Percentiles rank a stretch among this genome's conserved stretches.
phyloP scores from a whole-genome alignment of 2,888 invertebrate species.

The Pristionchus japonicus region DNA sequence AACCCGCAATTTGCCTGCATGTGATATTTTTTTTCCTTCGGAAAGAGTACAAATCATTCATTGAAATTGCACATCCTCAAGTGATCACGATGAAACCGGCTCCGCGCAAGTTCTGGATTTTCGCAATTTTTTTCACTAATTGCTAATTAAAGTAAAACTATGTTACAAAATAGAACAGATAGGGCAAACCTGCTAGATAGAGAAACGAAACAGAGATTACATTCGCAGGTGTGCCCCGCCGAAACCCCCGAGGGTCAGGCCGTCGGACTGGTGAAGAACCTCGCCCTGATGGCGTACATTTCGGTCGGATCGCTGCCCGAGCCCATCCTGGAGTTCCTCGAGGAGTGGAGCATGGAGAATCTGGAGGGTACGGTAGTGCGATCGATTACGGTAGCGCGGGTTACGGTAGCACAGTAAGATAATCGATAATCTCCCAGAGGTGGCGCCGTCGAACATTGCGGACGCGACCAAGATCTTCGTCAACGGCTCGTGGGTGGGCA shows the following conservation, averaged over 20 bases:
- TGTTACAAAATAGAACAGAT: too few relatives aligned
- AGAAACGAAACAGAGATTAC: background rate
- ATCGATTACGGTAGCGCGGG: background rate
- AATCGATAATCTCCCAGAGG: constrained; percentile 81
- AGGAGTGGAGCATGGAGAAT: constrained; percentile 99
- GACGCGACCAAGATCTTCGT: constrained; percentile 99
- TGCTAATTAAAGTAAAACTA: too few relatives aligned
- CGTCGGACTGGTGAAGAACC: constrained; percentile 93
- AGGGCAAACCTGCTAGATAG: too few relatives aligned
- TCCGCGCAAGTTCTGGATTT: too few relatives aligned
- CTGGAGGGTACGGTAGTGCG: constrained; percentile 81
- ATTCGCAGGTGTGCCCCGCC: constrained; percentile 91
- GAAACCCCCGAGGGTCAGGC: constrained; percentile 92
- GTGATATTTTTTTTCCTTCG: too few relatives aligned
- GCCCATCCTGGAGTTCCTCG: constrained; percentile 99
- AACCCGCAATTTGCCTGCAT: too few relatives aligned
- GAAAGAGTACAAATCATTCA: too few relatives aligned
- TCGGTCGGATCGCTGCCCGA: constrained; percentile 99
- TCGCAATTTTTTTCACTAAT: too few relatives aligned
- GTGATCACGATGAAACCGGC: background rate
- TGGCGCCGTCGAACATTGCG: constrained; percentile 97
- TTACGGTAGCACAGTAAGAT: background rate
- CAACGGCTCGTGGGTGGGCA: constrained; percentile 99
- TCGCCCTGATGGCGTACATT: constrained; percentile 99
- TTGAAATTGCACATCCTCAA: background rate